Percentiles rank a stretch among this genome's conserved stretches.
Evolutionary conservation across 2,113 vertebrate species (phyloP).

Genomic region (Poeciliopsis retropinna): DNA sequence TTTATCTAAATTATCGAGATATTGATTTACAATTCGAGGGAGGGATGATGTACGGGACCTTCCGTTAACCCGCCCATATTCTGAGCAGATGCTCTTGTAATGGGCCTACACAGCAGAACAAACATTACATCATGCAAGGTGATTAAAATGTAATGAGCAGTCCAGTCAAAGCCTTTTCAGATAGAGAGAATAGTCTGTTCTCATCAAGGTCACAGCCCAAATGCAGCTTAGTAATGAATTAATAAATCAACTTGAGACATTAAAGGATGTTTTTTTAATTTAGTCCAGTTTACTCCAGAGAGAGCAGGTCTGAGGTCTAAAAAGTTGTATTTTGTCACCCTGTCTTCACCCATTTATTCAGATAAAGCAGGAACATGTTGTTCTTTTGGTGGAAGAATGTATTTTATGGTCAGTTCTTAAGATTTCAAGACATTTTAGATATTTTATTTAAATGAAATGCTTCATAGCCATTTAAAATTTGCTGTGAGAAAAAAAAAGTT

Average conservation of each 20-base stretch:
- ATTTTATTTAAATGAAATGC: neutral
- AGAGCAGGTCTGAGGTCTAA: conserved; percentile 20
- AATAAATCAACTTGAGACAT: conserved; percentile 12
- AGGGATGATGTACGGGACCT: conserved; percentile 37
- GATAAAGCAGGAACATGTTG: too few relatives aligned
- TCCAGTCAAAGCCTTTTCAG: conserved; percentile 8
- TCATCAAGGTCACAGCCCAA: conserved; percentile 42
- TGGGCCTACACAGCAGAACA: conserved; percentile 45
- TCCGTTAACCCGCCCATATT: conserved; percentile 48
- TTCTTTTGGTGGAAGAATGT: neutral
- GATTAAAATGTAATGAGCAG: conserved; percentile 48
- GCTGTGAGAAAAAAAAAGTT: neutral
- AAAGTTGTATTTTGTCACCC: conserved; percentile 7
- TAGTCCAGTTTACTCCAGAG: neutral
- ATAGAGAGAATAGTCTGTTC: conserved; percentile 12
- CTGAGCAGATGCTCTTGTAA: conserved; percentile 50
- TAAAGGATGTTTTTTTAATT: conserved; percentile 22
- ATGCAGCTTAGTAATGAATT: conserved; percentile 2
- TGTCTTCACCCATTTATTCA: conserved; percentile 12
- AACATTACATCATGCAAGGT: conserved; percentile 50
- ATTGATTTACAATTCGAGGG: conserved; percentile 52
- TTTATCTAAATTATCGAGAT: conserved; percentile 55
- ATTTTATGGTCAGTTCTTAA: neutral
- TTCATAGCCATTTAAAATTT: neutral
- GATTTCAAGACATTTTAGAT: neutral